phyloP scores from a whole-genome alignment of 2,888 invertebrate species.

The Apamea anceps region DNA sequence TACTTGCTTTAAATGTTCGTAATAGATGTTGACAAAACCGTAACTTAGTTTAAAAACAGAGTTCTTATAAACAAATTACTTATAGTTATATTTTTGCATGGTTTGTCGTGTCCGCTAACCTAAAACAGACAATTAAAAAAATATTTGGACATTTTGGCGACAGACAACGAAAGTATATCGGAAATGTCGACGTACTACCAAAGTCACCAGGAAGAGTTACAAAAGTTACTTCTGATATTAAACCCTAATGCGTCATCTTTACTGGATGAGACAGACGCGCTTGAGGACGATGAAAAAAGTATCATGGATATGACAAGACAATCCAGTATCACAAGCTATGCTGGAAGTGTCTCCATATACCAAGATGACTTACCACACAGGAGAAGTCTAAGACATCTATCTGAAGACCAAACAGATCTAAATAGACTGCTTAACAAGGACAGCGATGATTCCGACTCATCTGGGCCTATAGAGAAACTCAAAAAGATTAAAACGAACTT shows the following conservation, averaged over 20 bases:
- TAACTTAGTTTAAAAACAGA: constrained; percentile 60
- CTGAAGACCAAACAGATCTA: constrained; percentile 85
- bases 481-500: constrained; percentile 91
- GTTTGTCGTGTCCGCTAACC: constrained; percentile 84
- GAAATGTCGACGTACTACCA: constrained; percentile 85
- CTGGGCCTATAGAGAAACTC: constrained; percentile 88
- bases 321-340: constrained; percentile 79
- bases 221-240: constrained; percentile 81
- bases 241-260: constrained; percentile 83
- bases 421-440: constrained; percentile 89
- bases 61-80: constrained; percentile 75
- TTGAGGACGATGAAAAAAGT: constrained; percentile 84
- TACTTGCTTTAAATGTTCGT: constrained; percentile 69
- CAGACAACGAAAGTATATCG: constrained; percentile 84
- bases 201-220: constrained; percentile 84
- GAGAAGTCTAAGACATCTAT: constrained; percentile 82
- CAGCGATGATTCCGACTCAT: constrained; percentile 85
- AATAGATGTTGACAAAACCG: constrained; percentile 56
- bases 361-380: constrained; percentile 82
- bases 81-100: constrained; percentile 87
- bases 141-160: constrained; percentile 91
- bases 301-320: constrained; percentile 74
- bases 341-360: constrained; percentile 82
- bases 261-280: constrained; percentile 81
- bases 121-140: constrained; percentile 88